Evolutionary conservation across 2,113 vertebrate genomes (phyloP).

Genomic region (Sterrhoptilus dennistouni): DNA sequence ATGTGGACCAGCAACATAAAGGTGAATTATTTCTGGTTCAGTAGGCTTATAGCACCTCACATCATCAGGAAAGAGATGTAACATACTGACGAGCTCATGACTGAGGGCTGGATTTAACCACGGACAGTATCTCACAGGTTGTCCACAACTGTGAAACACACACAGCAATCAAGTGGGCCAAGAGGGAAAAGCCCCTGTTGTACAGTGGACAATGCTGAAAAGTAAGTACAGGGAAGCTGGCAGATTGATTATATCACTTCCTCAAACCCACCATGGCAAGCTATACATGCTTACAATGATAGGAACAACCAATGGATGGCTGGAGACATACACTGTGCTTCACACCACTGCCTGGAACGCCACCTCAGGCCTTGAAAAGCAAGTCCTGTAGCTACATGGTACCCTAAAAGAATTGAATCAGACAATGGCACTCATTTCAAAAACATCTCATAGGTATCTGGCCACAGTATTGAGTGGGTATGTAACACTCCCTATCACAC

Average conservation of each 20-base stretch:
- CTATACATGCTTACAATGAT: too few species aligned
- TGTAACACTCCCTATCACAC: accelerated
- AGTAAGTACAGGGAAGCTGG: not conserved
- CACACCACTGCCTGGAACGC: not conserved
- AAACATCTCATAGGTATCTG: not conserved
- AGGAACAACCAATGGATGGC: not conserved
- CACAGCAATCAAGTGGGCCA: too few species aligned
- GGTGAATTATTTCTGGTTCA: not conserved
- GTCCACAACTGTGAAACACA: not conserved
- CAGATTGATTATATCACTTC: not conserved
- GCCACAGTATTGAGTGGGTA: not conserved
- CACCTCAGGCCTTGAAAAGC: not conserved
- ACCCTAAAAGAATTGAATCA: not conserved
- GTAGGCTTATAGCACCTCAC: not conserved
- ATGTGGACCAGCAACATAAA: not conserved
- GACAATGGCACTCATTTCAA: not conserved
- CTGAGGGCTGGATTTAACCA: not conserved
- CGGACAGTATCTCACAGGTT: not conserved
- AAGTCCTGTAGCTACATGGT: accelerated
- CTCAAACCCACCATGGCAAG: not conserved
- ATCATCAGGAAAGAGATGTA: not conserved
- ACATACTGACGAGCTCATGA: not conserved
- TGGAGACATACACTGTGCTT: not conserved
- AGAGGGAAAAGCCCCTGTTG: not conserved
- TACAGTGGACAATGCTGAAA: accelerated